These are phyloP conservation scores for Heliconius charithonia DNA, from an alignment of 2,888 invertebrate genomes.

Conservation along the genomic window DNA sequence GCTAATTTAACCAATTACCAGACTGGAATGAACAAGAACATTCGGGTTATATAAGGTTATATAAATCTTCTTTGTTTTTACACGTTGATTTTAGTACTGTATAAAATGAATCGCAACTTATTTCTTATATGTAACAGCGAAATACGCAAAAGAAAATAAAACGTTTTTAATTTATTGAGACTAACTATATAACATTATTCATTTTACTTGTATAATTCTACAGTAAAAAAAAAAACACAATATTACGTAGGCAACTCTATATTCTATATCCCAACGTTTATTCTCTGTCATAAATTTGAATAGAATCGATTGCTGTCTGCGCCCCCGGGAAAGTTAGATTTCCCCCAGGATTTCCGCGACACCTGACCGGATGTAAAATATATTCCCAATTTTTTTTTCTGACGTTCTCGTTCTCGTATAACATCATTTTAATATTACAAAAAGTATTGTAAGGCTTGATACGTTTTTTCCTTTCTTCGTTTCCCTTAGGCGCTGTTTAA, in stretches of 20 bases:
- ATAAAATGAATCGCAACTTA: background rate
- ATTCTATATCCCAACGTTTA: constrained; percentile 66
- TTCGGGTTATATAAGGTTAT: background rate
- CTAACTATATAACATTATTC: background rate
- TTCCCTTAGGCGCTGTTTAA: constrained; percentile 1
- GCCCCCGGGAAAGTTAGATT: constrained; percentile 83
- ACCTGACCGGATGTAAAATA: constrained; percentile 84
- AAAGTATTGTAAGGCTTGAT: constrained; percentile 15
- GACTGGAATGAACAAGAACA: background rate
- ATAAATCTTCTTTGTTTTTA: background rate
- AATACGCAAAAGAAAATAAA: background rate
- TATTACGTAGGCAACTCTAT: constrained; percentile 55
- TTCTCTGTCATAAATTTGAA: constrained; percentile 84
- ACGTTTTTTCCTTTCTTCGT: background rate
- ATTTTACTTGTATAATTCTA: background rate
- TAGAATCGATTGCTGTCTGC: constrained; percentile 84
- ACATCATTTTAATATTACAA: constrained; percentile 40
- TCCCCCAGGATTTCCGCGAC: constrained; percentile 80
- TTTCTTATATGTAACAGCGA: background rate
- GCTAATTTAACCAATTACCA: background rate
- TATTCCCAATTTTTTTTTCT: constrained; percentile 73
- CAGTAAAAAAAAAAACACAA: background rate
- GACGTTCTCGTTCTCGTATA: constrained; percentile 38
- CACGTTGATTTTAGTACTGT: background rate
- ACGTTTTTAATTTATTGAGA: background rate